Percentiles rank a stretch among this genome's conserved stretches.
These are phyloP conservation scores for Dipus sagitta DNA, from an alignment of 2,797 vertebrate species.

Conservation along the genomic window DNA sequence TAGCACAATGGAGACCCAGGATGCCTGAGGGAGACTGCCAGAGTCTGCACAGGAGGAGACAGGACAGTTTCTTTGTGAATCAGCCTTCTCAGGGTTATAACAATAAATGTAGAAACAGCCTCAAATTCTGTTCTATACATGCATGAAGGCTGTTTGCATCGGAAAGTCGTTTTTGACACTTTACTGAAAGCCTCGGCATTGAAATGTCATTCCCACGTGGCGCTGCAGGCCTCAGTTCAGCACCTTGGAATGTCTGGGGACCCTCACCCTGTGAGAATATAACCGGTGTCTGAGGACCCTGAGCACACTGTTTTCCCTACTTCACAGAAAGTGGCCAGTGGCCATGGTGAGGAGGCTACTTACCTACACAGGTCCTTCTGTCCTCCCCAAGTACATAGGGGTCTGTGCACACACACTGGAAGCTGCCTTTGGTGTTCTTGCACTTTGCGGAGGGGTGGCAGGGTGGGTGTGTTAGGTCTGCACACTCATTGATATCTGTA, in stretches of 20 bases:
- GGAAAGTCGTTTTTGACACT: background rate
- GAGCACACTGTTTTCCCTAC: too few relatives aligned
- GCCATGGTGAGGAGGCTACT: background rate
- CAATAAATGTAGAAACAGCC: background rate
- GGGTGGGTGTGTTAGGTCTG: constrained; percentile 77
- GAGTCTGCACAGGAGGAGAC: constrained; percentile 69
- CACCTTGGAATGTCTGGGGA: background rate
- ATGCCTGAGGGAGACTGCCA: constrained; percentile 72
- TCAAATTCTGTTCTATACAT: background rate
- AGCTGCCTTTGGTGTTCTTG: constrained; percentile 87
- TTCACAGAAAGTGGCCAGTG: accelerated
- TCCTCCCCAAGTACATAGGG: constrained; percentile 82
- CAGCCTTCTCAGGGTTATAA: background rate
- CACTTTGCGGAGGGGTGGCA: constrained; percentile 86
- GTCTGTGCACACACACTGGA: constrained; percentile 84
- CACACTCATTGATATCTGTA: constrained; percentile 88
- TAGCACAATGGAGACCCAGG: constrained; percentile 79
- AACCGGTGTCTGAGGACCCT: too few relatives aligned
- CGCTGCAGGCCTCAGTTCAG: background rate
- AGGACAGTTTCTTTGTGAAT: background rate
- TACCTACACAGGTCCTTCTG: constrained; percentile 83
- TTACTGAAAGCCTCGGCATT: background rate
- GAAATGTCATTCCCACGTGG: background rate
- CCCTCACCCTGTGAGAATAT: accelerated
- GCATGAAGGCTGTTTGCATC: background rate